Conservation (phyloP, 2,888 invertebrate species). For the Dendrolimus houi region DNA sequence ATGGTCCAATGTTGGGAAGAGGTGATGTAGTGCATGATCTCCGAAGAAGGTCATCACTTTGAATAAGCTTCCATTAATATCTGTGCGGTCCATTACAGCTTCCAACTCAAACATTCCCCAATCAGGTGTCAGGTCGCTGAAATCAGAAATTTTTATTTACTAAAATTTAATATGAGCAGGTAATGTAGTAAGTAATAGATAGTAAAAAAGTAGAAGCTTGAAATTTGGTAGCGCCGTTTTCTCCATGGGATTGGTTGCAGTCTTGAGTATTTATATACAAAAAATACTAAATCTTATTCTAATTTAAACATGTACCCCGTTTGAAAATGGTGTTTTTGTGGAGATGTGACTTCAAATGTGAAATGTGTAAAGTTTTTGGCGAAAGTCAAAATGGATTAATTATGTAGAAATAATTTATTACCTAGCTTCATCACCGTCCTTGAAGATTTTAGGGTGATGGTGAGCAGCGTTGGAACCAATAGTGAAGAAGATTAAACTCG, state of each 20-base stretch:
- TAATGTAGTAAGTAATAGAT: no score
- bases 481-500: constrained; percentile 77
- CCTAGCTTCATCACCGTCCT: constrained; percentile 85
- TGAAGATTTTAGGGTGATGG: constrained; percentile 87
- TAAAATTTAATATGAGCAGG: no score
- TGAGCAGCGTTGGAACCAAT: constrained; percentile 87
- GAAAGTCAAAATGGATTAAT: no score
- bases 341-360: no score
- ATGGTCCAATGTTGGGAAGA: constrained; percentile 88
- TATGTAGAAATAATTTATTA: constrained; percentile 24
- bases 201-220: no score
- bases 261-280: no score
- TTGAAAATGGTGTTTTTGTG: no score
- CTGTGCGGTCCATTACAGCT: constrained; percentile 83
- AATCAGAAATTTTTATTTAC: neutral
- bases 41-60: constrained; percentile 84
- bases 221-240: no score
- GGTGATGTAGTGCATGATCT: constrained; percentile 86
- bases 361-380: no score
- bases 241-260: no score
- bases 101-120: constrained; percentile 88
- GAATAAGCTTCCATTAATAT: constrained; percentile 79
- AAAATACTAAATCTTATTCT: no score
- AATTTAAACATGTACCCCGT: no score
- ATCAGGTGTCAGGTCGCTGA: constrained; percentile 70